phyloP scores from a whole-genome alignment of 2,888 invertebrate species.

The Pachliopta kotzebuea region DNA sequence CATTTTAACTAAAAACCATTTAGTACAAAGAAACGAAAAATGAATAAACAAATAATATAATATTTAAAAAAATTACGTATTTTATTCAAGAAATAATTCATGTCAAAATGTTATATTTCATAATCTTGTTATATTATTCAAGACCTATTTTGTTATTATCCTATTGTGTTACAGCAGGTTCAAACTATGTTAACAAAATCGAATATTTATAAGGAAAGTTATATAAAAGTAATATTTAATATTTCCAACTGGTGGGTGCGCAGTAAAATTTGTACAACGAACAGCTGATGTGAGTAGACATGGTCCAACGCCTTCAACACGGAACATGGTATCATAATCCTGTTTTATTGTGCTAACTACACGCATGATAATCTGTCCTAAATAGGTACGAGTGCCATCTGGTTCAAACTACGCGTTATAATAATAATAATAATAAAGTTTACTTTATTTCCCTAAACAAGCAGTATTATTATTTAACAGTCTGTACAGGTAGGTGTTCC shows the following conservation, averaged over 20 bases:
- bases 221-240: not conserved
- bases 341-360: conserved; percentile 10
- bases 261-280: conserved; percentile 6
- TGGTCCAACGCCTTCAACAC: conserved; percentile 9
- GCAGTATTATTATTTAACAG: too few species aligned
- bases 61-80: too few species aligned
- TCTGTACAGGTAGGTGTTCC: too few species aligned
- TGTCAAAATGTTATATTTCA: not conserved
- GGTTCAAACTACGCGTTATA: not conserved
- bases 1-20: too few species aligned
- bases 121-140: not conserved
- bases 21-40: too few species aligned
- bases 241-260: not conserved
- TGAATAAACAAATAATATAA: too few species aligned
- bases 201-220: not conserved
- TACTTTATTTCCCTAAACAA: too few species aligned
- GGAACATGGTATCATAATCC: conserved; percentile 11
- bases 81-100: too few species aligned
- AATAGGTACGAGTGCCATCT: not conserved
- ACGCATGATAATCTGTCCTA: not conserved
- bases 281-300: conserved; percentile 15
- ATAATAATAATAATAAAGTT: too few species aligned
- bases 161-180: not conserved
- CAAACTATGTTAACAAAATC: not conserved
- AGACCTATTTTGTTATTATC: not conserved